Base-by-base conservation (phyloP, 2,797 vertebrate species). In the Iguana delicatissima region DNA sequence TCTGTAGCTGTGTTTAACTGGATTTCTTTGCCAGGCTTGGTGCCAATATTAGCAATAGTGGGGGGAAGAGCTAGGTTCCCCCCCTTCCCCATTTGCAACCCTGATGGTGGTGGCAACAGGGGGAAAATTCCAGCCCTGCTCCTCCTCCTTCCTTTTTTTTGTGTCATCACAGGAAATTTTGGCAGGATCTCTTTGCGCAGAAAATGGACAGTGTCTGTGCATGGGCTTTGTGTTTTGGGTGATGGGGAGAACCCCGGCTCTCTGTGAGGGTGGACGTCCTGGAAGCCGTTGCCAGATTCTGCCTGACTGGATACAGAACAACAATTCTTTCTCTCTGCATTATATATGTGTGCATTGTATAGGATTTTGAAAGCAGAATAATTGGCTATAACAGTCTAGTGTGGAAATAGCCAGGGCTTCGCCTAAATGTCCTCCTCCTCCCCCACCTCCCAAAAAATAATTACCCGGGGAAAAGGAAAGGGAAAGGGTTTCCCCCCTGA, bases 151-250 rank as follows among this genome's bases (percentile, higher is more conserved):
- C 89, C 55, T 38, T 73, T 81, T 42, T 22, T 57, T 84, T 88
- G 42, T 73, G 94, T 79, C 87, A 85, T 87, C 85, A 79, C 84
- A 80, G 91, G 77, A 95, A 96, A 96, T 94, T 96, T 96, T 95
- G 89, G 91, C 84, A 82, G 85, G 46, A 93, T 86, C 93, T 86
- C 87, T 55, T 57, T 57, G 55, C 55, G 16, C 12, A 57, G 93
- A 35, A 2, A 91, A 13, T 64, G 29, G 86, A 42, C 42, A 42
- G 26, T 67, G 35, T 32, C 50, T 55, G 13, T 42, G 46, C 24
- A 72, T 84, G 89, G 89, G 52, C 16, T 84, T 42, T 59, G 38
- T 38, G 87, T 57, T 93, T 87, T 74, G 91, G 87, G 87, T 89
- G 92, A 89, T 92, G 59, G 46, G 77, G 73, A 87, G 89, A 93